These are phyloP conservation scores for Gymnocypris eckloni DNA, from an alignment of 2,797 vertebrate species.

Conservation along the genomic window DNA sequence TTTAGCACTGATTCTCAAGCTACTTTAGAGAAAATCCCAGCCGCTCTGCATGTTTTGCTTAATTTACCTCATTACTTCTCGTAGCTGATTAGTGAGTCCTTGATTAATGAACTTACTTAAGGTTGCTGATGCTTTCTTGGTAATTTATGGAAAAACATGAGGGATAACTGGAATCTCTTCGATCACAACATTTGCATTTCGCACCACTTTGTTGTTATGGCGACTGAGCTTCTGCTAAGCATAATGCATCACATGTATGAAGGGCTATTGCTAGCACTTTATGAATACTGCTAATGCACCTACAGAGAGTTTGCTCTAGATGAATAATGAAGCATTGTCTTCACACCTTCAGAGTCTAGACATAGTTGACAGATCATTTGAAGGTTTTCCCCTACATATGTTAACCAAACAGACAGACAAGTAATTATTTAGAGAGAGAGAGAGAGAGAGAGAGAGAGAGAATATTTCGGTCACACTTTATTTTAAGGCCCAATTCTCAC, in stretches of 20 bases:
- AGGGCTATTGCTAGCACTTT: not conserved
- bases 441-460: too few species aligned
- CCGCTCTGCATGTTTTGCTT: slow-evolving; percentile 42
- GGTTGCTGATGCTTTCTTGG: slow-evolving; percentile 28
- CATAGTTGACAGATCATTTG: slow-evolving; percentile 64
- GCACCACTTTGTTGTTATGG: slow-evolving; percentile 23
- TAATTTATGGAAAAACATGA: slow-evolving; percentile 32
- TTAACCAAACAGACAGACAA: not conserved
- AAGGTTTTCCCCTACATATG: slow-evolving; percentile 51
- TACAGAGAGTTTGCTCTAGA: not conserved
- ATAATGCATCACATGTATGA: not conserved
- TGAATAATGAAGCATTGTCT: not conserved
- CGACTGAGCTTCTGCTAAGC: not conserved
- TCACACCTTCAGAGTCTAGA: slow-evolving; percentile 8
- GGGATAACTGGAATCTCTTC: slow-evolving; percentile 40
- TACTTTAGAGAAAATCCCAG: slow-evolving; percentile 40
- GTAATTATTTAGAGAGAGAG: not conserved
- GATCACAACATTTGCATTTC: slow-evolving; percentile 35
- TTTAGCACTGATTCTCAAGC: not conserved
- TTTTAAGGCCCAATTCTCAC: too few species aligned
- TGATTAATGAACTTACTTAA: slow-evolving; percentile 52
- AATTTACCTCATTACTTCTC: slow-evolving; percentile 44
- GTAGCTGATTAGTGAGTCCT: slow-evolving; percentile 34
- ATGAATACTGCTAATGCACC: not conserved
- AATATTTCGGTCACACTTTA: not conserved